Conservation (phyloP, 2,113 vertebrate genomes). For the Conger conger region DNA sequence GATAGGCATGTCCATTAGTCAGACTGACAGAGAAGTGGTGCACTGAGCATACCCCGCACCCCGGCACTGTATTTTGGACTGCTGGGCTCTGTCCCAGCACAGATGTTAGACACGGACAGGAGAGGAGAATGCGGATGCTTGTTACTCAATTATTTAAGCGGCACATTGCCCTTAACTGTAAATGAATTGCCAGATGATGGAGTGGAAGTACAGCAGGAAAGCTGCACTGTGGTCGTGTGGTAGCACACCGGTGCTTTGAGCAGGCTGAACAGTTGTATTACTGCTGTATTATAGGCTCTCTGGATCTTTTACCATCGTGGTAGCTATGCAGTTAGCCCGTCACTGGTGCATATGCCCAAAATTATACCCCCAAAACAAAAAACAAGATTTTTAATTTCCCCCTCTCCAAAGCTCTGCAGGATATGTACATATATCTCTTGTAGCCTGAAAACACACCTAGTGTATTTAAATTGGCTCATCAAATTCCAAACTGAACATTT, state of each 20-base stretch:
- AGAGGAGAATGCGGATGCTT: slow-evolving; percentile 63
- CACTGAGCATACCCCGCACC: neutral
- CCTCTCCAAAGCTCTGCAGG: neutral
- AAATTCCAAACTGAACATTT: too few species aligned
- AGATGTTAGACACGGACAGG: slow-evolving; percentile 54
- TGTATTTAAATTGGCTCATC: too few species aligned
- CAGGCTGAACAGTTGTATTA: too few species aligned
- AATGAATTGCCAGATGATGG: slow-evolving; percentile 56
- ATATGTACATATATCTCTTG: too few species aligned
- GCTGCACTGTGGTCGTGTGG: neutral
- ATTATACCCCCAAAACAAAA: too few species aligned
- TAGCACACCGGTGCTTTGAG: too few species aligned
- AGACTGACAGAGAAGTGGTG: neutral
- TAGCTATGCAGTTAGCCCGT: neutral
- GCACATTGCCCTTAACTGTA: slow-evolving; percentile 62
- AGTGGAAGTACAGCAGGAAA: neutral
- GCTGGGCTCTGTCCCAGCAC: slow-evolving; percentile 41
- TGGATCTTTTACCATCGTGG: too few species aligned
- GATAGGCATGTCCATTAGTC: neutral
- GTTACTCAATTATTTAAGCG: slow-evolving; percentile 77
- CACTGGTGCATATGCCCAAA: neutral
- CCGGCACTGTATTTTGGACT: neutral
- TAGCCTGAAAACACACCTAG: too few species aligned
- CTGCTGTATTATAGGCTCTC: too few species aligned
- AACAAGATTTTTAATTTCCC: neutral